phyloP scores from a whole-genome alignment of 2,797 vertebrate species.

The Odontamblyopus lacepedii region DNA sequence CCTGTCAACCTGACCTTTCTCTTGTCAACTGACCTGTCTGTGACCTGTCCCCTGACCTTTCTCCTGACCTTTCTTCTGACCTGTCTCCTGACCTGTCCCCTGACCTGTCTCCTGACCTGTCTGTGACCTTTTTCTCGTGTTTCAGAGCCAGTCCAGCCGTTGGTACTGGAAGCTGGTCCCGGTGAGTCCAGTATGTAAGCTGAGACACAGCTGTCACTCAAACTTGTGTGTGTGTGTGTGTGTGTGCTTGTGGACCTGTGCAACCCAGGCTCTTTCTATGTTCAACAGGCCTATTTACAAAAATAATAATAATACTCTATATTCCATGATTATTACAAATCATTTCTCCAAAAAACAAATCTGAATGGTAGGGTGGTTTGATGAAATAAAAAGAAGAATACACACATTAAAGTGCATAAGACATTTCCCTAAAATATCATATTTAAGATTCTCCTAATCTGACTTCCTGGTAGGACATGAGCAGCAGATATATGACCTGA shows the following conservation, averaged over 20 bases:
- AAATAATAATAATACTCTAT: too few relatives aligned
- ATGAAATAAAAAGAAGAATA: too few relatives aligned
- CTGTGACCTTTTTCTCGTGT: constrained; percentile 54
- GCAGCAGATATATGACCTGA: too few relatives aligned
- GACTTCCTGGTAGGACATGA: too few relatives aligned
- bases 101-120: neutral
- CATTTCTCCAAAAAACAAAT: too few relatives aligned
- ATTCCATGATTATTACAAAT: too few relatives aligned
- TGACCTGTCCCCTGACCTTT: constrained; percentile 35
- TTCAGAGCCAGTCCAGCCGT: constrained; percentile 84
- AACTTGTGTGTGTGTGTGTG: neutral
- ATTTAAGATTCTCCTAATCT: too few relatives aligned
- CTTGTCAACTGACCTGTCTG: neutral
- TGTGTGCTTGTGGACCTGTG: neutral
- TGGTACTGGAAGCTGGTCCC: constrained; percentile 97
- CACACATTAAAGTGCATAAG: too few relatives aligned
- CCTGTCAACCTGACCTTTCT: constrained; percentile 35
- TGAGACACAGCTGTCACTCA: neutral
- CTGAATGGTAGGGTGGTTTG: too few relatives aligned
- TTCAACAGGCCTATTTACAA: too few relatives aligned
- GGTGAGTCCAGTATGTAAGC: constrained; percentile 75
- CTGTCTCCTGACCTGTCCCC: constrained; percentile 40
- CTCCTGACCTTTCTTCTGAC: neutral
- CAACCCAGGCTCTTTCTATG: constrained; percentile 1
- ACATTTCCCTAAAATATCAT: too few relatives aligned